Conservation (phyloP, 2,113 vertebrate species). For the Megaceryle maxima region DNA sequence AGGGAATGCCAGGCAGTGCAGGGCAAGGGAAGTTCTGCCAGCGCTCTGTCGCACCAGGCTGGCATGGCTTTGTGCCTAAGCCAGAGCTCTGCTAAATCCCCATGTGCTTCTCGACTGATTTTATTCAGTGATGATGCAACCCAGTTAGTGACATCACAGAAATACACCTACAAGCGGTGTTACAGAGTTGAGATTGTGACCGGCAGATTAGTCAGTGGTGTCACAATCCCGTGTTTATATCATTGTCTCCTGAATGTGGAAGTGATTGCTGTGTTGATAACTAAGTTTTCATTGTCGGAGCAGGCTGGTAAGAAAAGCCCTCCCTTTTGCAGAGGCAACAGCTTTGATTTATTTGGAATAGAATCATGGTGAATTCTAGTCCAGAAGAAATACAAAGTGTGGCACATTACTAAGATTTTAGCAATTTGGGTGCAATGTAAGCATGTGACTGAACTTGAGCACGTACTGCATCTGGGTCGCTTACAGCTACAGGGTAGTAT, state of each 20-base stretch:
- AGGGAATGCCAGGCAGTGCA: neutral
- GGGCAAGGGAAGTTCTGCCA: neutral
- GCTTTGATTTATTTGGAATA: neutral
- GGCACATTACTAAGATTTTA: neutral
- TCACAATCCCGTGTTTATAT: conserved; percentile 41
- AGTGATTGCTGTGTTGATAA: neutral
- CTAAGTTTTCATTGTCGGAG: neutral
- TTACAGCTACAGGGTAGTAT: neutral
- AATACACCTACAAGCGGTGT: conserved; percentile 33
- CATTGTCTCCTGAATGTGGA: conserved; percentile 34
- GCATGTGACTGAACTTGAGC: neutral
- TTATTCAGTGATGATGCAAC: conserved; percentile 19
- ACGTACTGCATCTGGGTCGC: neutral
- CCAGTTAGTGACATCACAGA: conserved; percentile 13
- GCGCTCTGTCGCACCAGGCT: neutral
- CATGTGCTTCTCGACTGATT: conserved; percentile 13
- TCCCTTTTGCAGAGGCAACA: neutral
- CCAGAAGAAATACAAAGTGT: neutral
- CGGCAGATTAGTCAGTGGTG: conserved; percentile 32
- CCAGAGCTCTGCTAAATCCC: neutral
- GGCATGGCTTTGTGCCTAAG: neutral
- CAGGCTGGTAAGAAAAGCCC: neutral
- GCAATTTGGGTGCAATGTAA: neutral
- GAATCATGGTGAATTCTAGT: neutral
- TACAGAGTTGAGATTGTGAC: conserved; percentile 39